Conservation (phyloP, 2,797 vertebrate genomes). For the Poecile montanus region DNA sequence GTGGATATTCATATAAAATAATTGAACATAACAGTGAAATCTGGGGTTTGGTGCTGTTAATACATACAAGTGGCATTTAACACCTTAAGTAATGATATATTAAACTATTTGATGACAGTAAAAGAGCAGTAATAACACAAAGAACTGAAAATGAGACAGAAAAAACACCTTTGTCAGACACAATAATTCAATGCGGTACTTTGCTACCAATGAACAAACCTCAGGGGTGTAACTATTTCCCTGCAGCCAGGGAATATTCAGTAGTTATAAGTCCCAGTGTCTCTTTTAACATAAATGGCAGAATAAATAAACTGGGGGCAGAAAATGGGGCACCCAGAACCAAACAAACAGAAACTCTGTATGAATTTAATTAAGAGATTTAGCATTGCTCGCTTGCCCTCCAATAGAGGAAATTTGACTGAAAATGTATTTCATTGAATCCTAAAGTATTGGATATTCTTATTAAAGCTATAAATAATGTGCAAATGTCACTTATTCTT, state of each 20-base stretch:
- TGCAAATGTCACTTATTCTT: neutral
- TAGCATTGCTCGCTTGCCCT: neutral
- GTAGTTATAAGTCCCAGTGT: neutral
- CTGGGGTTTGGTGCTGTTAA: neutral
- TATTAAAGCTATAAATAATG: neutral
- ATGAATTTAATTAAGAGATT: neutral
- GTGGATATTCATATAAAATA: neutral
- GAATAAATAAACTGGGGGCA: neutral
- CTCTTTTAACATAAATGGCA: neutral
- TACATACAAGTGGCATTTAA: neutral
- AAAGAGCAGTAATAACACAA: neutral
- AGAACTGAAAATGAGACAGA: neutral
- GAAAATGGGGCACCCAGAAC: accelerated
- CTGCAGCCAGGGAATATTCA: neutral
- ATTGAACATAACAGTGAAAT: neutral
- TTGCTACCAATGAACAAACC: neutral
- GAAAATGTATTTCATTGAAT: neutral
- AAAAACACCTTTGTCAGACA: neutral
- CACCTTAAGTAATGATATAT: neutral
- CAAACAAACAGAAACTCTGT: neutral
- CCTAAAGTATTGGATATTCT: neutral
- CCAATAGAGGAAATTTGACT: neutral
- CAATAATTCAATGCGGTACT: neutral
- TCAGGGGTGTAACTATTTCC: neutral
- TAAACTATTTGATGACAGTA: neutral